Evolutionary conservation across 2,113 vertebrate species (phyloP).

Genomic region (Oriolus oriolus): DNA sequence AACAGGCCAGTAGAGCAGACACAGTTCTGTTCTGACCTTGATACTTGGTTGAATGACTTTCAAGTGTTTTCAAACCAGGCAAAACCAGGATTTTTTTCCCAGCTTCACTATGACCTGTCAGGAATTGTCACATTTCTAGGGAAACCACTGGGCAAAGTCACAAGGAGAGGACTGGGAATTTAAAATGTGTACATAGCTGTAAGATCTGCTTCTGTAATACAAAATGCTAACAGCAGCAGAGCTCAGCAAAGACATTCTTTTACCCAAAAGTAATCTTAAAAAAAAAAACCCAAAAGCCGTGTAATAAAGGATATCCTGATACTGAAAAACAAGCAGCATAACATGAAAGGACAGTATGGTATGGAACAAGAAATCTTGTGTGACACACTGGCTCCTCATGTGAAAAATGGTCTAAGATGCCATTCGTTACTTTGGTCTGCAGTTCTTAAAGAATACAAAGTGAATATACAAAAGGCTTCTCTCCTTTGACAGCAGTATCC

Average conservation of each 20-base stretch:
- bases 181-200: not conserved
- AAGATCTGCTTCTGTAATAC: not conserved
- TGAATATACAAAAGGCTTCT: slow-evolving; percentile 62
- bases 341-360: slow-evolving; percentile 60
- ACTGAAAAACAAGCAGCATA: slow-evolving; percentile 63
- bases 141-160: not conserved
- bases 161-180: not conserved
- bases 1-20: not conserved
- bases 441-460: slow-evolving; percentile 59
- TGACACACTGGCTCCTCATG: slow-evolving; percentile 43
- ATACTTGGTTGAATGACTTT: not conserved
- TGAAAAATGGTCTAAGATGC: slow-evolving; percentile 67
- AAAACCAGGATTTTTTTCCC: not conserved
- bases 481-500: slow-evolving; percentile 47
- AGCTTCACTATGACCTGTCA: not conserved
- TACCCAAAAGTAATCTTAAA: slow-evolving; percentile 7
- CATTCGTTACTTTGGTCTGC: slow-evolving; percentile 60
- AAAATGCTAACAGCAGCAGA: not conserved
- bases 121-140: not conserved
- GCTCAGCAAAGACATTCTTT: not conserved
- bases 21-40: not conserved
- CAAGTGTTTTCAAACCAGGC: not conserved
- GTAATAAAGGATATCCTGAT: slow-evolving; percentile 30
- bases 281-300: not conserved
- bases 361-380: slow-evolving; percentile 54